Base-by-base conservation (phyloP, 2,113 vertebrate species). In the Colius striatus region DNA sequence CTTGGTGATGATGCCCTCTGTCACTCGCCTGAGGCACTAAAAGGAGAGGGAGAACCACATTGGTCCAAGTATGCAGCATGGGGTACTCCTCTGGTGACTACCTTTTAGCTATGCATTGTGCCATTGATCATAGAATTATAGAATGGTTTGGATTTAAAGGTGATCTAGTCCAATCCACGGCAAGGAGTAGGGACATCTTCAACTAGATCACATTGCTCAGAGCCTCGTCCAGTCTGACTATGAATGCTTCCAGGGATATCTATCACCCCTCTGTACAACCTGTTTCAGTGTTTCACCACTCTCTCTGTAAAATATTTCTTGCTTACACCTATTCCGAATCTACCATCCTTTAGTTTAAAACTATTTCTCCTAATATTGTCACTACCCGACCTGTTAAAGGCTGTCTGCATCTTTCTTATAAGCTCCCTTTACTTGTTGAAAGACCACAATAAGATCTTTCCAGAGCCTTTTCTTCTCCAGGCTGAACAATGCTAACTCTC, bases 311-410 rank as follows among this genome's bases (percentile, higher is more conserved):
- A 74, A 32, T 47, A 6, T 18, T 12, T 43, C 41, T 55, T 65
- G 38, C 13, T 57, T 65, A 14, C n/a, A 32, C 17, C 11, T 21
- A 75, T 11, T 51, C 36, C 72, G 41, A 51, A 47, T 61, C 13
- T 32, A 57, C 27, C 11, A 17, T 61, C 29, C 9, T 25, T 84
- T 74, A 9, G 11, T 54, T 58, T 63, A 63, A 53, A 74, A 32
- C 3, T 13, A 22, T n/a, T 36, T 58, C n/a, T 11, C 3, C 12
- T 23, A n/a, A 5, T 53, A 12, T 7, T 41, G 6, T 55, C 2
- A 6, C 17, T 10, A 29, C 3, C 29, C 6, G 2, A 6, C 7
- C 17, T 47, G 2, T 1, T 20, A 12, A 63, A 3, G 2, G 11
- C 13, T 15, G 4, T 3, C 1, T 4, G 2, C 5, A 4, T 54